These are phyloP conservation scores for Cyanoderma ruficeps DNA, from an alignment of 2,113 vertebrate species.

Conservation along the genomic window DNA sequence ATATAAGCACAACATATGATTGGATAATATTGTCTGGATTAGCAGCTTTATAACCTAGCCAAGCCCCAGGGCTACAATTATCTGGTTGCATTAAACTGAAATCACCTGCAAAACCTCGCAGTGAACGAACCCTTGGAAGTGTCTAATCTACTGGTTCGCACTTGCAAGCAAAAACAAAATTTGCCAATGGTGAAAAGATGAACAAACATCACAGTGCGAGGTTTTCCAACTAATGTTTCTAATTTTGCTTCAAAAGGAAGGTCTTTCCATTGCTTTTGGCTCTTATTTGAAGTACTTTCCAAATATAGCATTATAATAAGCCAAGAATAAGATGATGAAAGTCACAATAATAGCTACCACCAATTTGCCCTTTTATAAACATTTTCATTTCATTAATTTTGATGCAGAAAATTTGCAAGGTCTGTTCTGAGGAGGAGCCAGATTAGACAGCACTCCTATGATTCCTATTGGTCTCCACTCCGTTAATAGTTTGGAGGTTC, in stretches of 20 bases:
- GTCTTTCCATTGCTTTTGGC: not conserved
- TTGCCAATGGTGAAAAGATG: not conserved
- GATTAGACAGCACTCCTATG: not conserved
- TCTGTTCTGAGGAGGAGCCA: not conserved
- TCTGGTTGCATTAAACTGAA: slow-evolving; percentile 76
- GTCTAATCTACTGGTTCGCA: slow-evolving; percentile 56
- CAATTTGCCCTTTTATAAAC: not conserved
- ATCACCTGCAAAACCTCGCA: slow-evolving; percentile 75
- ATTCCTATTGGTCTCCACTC: not conserved
- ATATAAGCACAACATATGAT: slow-evolving; percentile 65
- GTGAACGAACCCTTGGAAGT: slow-evolving; percentile 63
- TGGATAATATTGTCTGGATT: slow-evolving; percentile 73
- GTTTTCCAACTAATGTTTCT: not conserved
- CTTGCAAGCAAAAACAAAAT: slow-evolving; percentile 57
- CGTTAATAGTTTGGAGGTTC: not conserved
- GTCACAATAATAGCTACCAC: not conserved
- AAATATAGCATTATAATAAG: not conserved
- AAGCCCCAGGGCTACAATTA: slow-evolving; percentile 78
- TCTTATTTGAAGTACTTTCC: not conserved
- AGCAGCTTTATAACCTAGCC: slow-evolving; percentile 73
- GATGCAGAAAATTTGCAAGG: not conserved
- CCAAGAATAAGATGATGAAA: not conserved
- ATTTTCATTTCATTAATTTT: not conserved
- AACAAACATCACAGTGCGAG: slow-evolving; percentile 6
- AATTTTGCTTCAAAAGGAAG: slow-evolving; percentile 9